phyloP scores from a whole-genome alignment of 2,888 invertebrate species.

The Phymatocera aterrima region DNA sequence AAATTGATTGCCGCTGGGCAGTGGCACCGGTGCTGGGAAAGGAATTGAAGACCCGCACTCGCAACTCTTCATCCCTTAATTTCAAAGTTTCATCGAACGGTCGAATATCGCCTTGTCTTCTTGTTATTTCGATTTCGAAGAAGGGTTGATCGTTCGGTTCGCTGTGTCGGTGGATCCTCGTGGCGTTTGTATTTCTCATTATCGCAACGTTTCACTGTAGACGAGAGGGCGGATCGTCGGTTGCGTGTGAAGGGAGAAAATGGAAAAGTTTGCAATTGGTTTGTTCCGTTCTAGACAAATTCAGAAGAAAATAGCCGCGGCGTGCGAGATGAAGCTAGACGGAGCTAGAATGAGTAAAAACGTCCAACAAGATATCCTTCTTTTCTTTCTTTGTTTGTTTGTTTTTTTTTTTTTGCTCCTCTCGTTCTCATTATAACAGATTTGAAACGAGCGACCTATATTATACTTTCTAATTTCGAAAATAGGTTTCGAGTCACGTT shows the following conservation, averaged over 20 bases:
- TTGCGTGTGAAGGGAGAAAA: conserved; percentile 13
- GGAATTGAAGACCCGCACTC: neutral
- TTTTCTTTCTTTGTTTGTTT: neutral
- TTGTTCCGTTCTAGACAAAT: conserved; percentile 12
- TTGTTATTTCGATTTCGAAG: neutral
- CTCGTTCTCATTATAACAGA: neutral
- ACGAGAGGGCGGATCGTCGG: neutral
- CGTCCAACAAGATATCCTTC: neutral
- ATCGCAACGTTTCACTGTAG: neutral
- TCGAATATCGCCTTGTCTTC: conserved; percentile 14
- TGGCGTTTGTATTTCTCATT: neutral
- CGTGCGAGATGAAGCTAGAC: neutral
- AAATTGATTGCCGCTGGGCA: conserved; percentile 63
- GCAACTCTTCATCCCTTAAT: neutral
- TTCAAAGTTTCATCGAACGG: conserved; percentile 30
- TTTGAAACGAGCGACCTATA: conserved; percentile 1
- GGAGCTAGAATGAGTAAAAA: neutral
- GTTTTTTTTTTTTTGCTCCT: neutral
- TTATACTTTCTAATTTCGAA: conserved; percentile 13
- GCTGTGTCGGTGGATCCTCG: neutral
- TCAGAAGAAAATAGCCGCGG: neutral
- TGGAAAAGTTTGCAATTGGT: conserved; percentile 35
- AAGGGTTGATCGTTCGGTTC: neutral
- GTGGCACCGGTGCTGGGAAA: neutral
- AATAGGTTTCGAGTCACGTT: conserved; percentile 36